Evolutionary conservation across 35 echinoderm and acorn worm species (phyloP), one percentile per base, ranked within the genome.

Genomic region (Ophiothrix spiculata): DNA sequence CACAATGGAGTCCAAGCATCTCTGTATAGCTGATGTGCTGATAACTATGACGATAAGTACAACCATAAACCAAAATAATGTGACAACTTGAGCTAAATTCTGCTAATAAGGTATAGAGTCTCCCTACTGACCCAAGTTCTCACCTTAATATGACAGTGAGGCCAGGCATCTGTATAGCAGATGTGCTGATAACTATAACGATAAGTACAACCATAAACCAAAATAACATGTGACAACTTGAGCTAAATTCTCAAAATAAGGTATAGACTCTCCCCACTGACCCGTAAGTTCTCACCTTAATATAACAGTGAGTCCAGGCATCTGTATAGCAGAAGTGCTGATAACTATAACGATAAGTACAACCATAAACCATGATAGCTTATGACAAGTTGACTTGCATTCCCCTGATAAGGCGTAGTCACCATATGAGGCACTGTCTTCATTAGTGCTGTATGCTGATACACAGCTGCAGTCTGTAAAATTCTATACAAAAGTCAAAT

Each of bases 11-110:
- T 2, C 10, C 60, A 69, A 28, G 60, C 60, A 69, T 69, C 25
- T n/a, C n/a, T 69, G 60, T 15, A 69, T 69, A 2, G 60, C 29
- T 4, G 60, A 6, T n/a, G 60, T 69, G 29, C 60, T 69, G 29
- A 69, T 69, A 4, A 69, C 60, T 12, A 69, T 69, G 60, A 69
- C 23, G 60, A 69, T 69, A 28, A 69, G 60, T 12, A 69, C 60
- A 15, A 69, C 60, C 60, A 69, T 69, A 69, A 69, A 69, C 60
- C 60, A 69, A n/a, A n/a, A n/a, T n/a, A n/a, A n/a, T n/a, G n/a
- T n/a, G n/a, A n/a, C n/a, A n/a, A n/a, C n/a, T n/a, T n/a, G n/a
- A n/a, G n/a, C n/a, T n/a, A n/a, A n/a, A n/a, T n/a, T n/a, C n/a
- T n/a, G n/a, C n/a, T n/a, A n/a, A n/a, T n/a, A n/a, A n/a, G n/a